Percentiles rank a stretch among this genome's conserved stretches.
Evolutionary conservation across 2,888 invertebrate genomes (phyloP).

Genomic region (Norana najaformis): DNA sequence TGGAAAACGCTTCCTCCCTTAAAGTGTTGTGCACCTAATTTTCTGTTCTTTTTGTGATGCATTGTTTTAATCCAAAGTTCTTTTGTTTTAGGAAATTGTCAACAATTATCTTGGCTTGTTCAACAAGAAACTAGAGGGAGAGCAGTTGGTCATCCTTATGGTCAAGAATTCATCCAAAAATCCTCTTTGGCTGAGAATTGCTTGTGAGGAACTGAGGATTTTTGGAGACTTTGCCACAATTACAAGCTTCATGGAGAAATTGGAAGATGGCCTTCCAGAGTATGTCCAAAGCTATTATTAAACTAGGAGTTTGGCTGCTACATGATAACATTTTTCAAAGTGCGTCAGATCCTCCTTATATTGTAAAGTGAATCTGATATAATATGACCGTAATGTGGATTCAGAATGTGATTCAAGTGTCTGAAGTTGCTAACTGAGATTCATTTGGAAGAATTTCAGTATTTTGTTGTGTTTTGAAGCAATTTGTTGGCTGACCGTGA

Average conservation of each 20-base stretch:
- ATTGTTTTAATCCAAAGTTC: neutral
- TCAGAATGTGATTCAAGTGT: neutral
- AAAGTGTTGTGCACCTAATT: neutral
- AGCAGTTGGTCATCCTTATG: constrained; percentile 53
- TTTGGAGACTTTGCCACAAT: constrained; percentile 50
- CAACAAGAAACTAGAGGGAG: constrained; percentile 50
- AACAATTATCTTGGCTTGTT: constrained; percentile 48
- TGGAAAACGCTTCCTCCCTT: neutral
- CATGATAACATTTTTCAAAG: neutral
- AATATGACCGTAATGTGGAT: neutral
- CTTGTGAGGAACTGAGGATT: constrained; percentile 52
- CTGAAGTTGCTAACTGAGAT: neutral
- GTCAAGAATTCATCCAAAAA: constrained; percentile 56
- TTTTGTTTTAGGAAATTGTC: constrained; percentile 48
- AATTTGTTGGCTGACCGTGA: neutral
- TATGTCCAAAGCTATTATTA: neutral
- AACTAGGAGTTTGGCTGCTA: too few relatives aligned
- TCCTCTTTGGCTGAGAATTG: constrained; percentile 61
- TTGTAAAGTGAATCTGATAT: neutral
- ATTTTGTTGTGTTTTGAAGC: neutral
- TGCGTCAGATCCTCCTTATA: neutral
- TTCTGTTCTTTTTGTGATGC: neutral
- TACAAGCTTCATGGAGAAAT: constrained; percentile 53
- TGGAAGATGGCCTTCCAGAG: constrained; percentile 49
- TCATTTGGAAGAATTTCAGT: neutral